phyloP scores from a whole-genome alignment of 2,888 invertebrate genomes.

The Danaus chrysippus region DNA sequence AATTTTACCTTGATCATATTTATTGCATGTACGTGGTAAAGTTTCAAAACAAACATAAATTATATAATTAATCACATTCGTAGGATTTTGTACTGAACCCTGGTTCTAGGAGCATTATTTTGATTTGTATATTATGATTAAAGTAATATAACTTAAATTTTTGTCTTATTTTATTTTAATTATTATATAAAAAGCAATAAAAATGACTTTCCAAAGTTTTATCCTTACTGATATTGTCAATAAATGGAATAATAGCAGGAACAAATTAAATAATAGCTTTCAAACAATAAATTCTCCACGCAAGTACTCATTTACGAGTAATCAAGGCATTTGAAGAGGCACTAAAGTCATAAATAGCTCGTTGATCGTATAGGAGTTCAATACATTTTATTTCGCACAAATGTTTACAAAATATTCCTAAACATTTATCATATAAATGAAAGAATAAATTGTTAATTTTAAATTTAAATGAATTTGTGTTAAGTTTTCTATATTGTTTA shows the following conservation, averaged over 20 bases:
- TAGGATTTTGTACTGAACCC: constrained; percentile 55
- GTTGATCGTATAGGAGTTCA: constrained; percentile 42
- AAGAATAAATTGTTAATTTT: not conserved
- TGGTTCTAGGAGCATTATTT: constrained; percentile 41
- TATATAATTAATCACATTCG: constrained; percentile 39
- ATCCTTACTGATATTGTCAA: constrained; percentile 1
- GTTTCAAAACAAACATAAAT: constrained; percentile 25
- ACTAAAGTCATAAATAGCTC: constrained; percentile 54
- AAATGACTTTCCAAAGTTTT: constrained; percentile 46
- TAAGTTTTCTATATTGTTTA: not conserved
- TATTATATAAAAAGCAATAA: constrained; percentile 27
- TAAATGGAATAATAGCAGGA: constrained; percentile 12
- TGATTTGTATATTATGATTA: constrained; percentile 54
- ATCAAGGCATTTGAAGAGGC: constrained; percentile 55
- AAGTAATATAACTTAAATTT: constrained; percentile 49
- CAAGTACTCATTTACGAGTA: constrained; percentile 49
- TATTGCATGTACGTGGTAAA: constrained; percentile 54
- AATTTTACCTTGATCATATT: constrained; percentile 67
- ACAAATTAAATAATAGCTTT: constrained; percentile 8
- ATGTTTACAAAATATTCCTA: not conserved
- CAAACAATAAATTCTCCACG: constrained; percentile 48
- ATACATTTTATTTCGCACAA: constrained; percentile 12
- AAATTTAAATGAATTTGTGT: not conserved
- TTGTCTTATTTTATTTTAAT: constrained; percentile 33
- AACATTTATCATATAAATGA: not conserved